Evolutionary conservation across 2,888 invertebrate genomes (phyloP).

Genomic region (Gastracanthus pulcherrimus): DNA sequence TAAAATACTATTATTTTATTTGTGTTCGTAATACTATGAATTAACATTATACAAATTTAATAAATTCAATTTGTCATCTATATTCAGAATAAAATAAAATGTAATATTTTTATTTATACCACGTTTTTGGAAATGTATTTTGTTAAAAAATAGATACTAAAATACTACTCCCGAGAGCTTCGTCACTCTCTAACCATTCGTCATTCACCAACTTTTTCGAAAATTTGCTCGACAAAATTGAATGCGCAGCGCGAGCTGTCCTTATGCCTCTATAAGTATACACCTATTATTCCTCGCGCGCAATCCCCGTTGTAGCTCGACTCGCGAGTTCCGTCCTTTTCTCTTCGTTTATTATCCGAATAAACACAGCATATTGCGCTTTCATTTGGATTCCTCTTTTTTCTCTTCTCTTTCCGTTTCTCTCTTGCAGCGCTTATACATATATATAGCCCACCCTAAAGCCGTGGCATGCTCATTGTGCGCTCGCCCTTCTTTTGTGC

Average conservation of each 20-base stretch:
- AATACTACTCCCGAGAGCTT: too few relatives aligned
- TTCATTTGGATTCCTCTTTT: constrained; percentile 17
- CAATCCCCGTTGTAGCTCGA: background rate
- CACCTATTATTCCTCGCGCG: constrained; percentile 17
- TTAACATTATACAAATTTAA: background rate
- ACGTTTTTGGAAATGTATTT: too few relatives aligned
- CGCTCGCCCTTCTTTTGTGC: background rate
- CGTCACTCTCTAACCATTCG: too few relatives aligned
- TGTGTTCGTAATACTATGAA: too few relatives aligned
- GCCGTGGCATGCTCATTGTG: too few relatives aligned
- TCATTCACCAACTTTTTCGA: too few relatives aligned
- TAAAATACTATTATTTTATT: too few relatives aligned
- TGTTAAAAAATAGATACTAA: too few relatives aligned
- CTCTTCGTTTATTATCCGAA: constrained; percentile 48
- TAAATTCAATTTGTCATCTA: background rate
- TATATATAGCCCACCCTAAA: too few relatives aligned
- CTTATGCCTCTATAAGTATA: too few relatives aligned
- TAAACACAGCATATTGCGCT: constrained; percentile 53
- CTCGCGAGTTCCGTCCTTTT: constrained; percentile 7
- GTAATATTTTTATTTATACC: too few relatives aligned
- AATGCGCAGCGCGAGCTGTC: background rate
- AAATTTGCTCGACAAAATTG: background rate
- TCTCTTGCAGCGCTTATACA: too few relatives aligned
- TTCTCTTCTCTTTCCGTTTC: background rate
- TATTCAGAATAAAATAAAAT: background rate